Evolutionary conservation across 2,888 invertebrate species (phyloP).

Genomic region (Latheticus oryzae): DNA sequence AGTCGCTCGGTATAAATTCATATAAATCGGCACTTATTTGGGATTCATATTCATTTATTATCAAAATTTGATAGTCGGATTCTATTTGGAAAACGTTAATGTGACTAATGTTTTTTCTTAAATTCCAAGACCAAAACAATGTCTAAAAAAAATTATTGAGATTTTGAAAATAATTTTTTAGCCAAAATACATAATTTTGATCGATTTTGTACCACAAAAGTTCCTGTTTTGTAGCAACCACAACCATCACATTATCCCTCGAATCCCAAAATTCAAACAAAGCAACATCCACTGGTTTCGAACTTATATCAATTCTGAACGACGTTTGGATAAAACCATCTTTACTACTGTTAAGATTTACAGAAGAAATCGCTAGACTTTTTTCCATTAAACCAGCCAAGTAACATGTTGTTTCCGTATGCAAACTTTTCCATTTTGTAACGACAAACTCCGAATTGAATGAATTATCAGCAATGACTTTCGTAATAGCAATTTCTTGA

Average conservation of each 20-base stretch:
- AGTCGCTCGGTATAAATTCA: slow-evolving; percentile 54
- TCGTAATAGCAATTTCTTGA: slow-evolving; percentile 51
- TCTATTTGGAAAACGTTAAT: slow-evolving; percentile 47
- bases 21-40: slow-evolving; percentile 58
- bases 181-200: too few relatives aligned
- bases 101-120: slow-evolving; percentile 49
- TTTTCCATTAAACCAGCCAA: slow-evolving; percentile 44
- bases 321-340: slow-evolving; percentile 40
- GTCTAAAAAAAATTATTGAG: slow-evolving; percentile 37
- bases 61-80: slow-evolving; percentile 51
- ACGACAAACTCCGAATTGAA: slow-evolving; percentile 46
- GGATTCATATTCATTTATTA: slow-evolving; percentile 49
- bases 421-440: slow-evolving; percentile 51
- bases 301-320: slow-evolving; percentile 44
- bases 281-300: slow-evolving; percentile 50
- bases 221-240: slow-evolving; percentile 37
- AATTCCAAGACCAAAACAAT: slow-evolving; percentile 53
- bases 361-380: slow-evolving; percentile 28
- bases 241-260: slow-evolving; percentile 14
- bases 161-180: too few relatives aligned
- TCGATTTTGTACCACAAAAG: slow-evolving; percentile 59
- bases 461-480: slow-evolving; percentile 46
- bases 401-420: slow-evolving; percentile 46
- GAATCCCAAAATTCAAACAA: slow-evolving; percentile 26
- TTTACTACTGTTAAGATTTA: slow-evolving; percentile 35